These are phyloP conservation scores for Tapera naevia DNA, from an alignment of 2,797 vertebrate genomes.

Conservation along the genomic window DNA sequence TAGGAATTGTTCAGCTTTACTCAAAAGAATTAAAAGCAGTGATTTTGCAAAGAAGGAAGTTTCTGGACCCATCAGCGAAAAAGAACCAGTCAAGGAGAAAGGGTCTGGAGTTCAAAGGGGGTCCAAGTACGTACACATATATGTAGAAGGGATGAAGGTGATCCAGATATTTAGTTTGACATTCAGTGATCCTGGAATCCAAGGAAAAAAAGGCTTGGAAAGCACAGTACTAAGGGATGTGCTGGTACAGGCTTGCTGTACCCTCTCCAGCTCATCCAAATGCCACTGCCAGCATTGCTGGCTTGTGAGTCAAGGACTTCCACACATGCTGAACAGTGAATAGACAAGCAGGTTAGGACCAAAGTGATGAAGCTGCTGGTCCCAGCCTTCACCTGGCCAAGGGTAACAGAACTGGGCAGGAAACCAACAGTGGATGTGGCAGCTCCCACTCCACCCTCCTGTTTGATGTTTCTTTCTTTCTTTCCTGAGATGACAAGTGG, in stretches of 20 bases:
- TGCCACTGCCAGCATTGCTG: neutral
- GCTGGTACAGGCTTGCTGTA: neutral
- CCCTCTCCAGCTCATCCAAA: accelerated
- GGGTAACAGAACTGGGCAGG: neutral
- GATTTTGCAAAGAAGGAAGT: neutral
- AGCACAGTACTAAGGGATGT: neutral
- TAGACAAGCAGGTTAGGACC: neutral
- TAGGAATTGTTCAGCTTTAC: neutral
- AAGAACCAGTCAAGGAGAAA: neutral
- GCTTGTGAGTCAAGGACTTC: neutral
- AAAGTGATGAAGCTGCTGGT: neutral
- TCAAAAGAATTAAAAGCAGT: neutral
- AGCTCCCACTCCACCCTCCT: neutral
- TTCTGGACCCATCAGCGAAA: neutral
- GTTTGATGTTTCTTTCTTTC: neutral
- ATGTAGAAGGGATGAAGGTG: neutral
- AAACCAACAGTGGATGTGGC: conserved; percentile 17
- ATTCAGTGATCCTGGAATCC: neutral
- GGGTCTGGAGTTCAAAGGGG: neutral
- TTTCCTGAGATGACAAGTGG: neutral
- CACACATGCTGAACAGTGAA: neutral
- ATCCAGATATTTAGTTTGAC: neutral
- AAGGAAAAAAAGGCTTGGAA: neutral
- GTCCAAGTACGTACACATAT: accelerated
- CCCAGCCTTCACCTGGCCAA: conserved; percentile 14